phyloP scores from a whole-genome alignment of 2,888 invertebrate species.

The Nomada goodeniana region DNA sequence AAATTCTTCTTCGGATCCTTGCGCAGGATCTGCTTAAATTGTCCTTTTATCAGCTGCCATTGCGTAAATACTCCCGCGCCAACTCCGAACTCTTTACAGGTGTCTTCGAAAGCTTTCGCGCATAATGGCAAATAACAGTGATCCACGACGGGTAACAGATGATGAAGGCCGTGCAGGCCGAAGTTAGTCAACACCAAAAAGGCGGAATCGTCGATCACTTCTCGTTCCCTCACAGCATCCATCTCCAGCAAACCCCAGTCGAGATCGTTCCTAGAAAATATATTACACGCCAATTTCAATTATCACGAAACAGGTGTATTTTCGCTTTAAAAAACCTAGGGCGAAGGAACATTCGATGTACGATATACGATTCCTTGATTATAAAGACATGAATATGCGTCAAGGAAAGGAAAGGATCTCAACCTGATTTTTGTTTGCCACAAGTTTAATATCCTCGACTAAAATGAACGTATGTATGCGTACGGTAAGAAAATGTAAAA shows the following conservation, averaged over 20 bases:
- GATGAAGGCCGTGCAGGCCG: slow-evolving; percentile 92
- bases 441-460: too few relatives aligned
- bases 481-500: too few relatives aligned
- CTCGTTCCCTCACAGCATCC: slow-evolving; percentile 90
- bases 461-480: too few relatives aligned
- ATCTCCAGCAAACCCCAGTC: slow-evolving; percentile 93
- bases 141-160: slow-evolving; percentile 92
- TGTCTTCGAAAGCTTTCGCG: slow-evolving; percentile 87
- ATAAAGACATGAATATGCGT: too few relatives aligned
- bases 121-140: slow-evolving; percentile 89
- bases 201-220: slow-evolving; percentile 88
- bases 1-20: slow-evolving; percentile 80
- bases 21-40: slow-evolving; percentile 87
- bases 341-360: too few relatives aligned
- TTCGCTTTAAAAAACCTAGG: too few relatives aligned
- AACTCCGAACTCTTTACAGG: slow-evolving; percentile 88
- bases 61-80: slow-evolving; percentile 82
- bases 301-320: too few relatives aligned
- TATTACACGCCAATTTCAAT: neutral
- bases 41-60: slow-evolving; percentile 88
- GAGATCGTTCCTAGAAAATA: slow-evolving; percentile 83
- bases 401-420: too few relatives aligned
- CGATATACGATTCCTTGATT: too few relatives aligned
- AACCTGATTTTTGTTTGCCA: too few relatives aligned
- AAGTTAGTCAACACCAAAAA: slow-evolving; percentile 90